Conservation (phyloP, 2,888 invertebrate species). For the Acronicta leporina region DNA sequence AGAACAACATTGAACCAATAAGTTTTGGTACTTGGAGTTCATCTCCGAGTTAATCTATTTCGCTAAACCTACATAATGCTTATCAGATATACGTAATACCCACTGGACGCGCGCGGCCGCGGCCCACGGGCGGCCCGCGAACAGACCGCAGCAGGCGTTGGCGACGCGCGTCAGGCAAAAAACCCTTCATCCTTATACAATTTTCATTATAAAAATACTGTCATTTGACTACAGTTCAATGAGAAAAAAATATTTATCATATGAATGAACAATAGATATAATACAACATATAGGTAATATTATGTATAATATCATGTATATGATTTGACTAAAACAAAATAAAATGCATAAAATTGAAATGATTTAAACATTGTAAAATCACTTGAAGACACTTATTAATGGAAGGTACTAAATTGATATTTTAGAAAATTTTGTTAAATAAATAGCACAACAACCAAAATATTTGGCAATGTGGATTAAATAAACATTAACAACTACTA, state of each 20-base stretch:
- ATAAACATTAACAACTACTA: conserved; percentile 84
- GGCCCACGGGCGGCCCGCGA: conserved; percentile 36
- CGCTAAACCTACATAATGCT: conserved; percentile 90
- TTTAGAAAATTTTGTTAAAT: conserved; percentile 79
- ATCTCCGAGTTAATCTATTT: conserved; percentile 87
- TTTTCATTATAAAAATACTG: conserved; percentile 89
- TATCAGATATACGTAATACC: conserved; percentile 87
- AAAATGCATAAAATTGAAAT: conserved; percentile 89
- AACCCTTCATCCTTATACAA: conserved; percentile 87
- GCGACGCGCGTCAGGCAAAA: conserved; percentile 71
- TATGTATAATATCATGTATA: conserved; percentile 86
- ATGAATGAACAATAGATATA: conserved; percentile 85
- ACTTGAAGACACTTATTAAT: conserved; percentile 83
- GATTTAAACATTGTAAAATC: conserved; percentile 85
- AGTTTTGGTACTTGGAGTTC: conserved; percentile 87
- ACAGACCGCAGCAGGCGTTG: conserved; percentile 28
- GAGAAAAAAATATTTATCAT: conserved; percentile 85
- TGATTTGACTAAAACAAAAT: conserved; percentile 88
- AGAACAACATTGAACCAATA: conserved; percentile 88
- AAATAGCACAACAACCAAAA: conserved; percentile 88
- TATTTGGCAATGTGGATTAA: conserved; percentile 87
- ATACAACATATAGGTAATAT: conserved; percentile 79
- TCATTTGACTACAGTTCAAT: conserved; percentile 89
- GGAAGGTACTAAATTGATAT: conserved; percentile 87
- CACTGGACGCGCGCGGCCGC: conserved; percentile 58